Evolutionary conservation across 2,888 invertebrate genomes (phyloP), one percentile per base, ranked within the genome.

Genomic region (Marronus borbonicus): DNA sequence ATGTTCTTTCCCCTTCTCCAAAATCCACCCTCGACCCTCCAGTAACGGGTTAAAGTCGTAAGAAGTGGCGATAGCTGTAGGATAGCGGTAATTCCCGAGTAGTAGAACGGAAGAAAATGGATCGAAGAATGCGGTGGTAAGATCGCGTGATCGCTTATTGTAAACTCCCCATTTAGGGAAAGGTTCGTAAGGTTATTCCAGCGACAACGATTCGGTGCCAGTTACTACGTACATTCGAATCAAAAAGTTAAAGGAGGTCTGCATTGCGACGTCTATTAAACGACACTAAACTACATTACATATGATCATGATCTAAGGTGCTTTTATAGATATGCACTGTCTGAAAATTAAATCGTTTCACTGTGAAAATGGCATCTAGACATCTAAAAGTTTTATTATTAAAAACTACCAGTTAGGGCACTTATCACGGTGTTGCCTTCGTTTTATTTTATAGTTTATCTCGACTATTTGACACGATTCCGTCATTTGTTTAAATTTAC

Each of bases 91-190:
- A 17, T 58, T 58, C 20, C 44, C 20, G 55, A 58, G 44, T 20
- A 39, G 39, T 66, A 44, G 39, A 66, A 44, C 65, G 39, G 65
- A 66, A 66, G 65, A 39, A 66, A 66, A 66, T 20, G 65, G 65
- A 39, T 66, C 65, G 44, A 39, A 17, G 65, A 66, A 44, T 66
- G 44, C 39, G 28, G 65, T 44, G 17, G 39, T 39, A 14, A 44
- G 20, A 66, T 66, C 65, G 65, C 65, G 65, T 66, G 65, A 66
- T 44, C 17, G 44, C 8, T 39, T 66, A 44, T 66, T 58, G 55
- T 58, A 17, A 58, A 8, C 20, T 36, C 55, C 8, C 55, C n/a
- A 20, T 8, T 58, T 17, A 44, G 8, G 12, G 44, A 12, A 12
- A 44, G 10, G 44, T 44, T 44, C 1, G 44, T 58, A 58, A 20